A percentile compares a stretch with the other conserved stretches of the same genome.
These are phyloP conservation scores for Quiscalus mexicanus DNA, from an alignment of 2,113 vertebrate species.

Conservation along the genomic window DNA sequence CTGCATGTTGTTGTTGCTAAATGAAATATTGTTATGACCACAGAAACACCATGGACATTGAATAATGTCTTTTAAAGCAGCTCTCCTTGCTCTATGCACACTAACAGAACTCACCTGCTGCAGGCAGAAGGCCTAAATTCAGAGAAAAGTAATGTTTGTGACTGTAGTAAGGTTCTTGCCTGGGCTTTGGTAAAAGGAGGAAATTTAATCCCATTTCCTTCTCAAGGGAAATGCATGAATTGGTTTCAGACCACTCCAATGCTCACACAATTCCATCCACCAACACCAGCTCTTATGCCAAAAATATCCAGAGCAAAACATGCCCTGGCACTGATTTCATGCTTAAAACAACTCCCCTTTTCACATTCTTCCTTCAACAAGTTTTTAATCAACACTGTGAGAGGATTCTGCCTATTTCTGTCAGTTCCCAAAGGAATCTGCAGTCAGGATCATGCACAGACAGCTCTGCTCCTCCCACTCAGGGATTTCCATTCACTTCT, in stretches of 20 bases:
- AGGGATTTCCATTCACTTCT: not conserved
- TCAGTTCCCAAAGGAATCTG: not conserved
- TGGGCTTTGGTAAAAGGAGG: not conserved
- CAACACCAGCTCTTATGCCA: not conserved
- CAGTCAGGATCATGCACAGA: not conserved
- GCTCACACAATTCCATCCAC: not conserved
- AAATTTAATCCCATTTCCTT: not conserved
- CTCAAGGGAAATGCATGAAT: not conserved
- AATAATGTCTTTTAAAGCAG: not conserved
- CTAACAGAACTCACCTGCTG: not conserved
- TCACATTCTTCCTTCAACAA: not conserved
- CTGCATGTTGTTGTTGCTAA: not conserved
- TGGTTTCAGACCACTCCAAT: not conserved
- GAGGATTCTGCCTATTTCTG: not conserved
- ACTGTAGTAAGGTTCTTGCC: not conserved
- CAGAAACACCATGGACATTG: not conserved
- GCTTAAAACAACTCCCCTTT: not conserved
- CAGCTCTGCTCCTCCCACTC: not conserved
- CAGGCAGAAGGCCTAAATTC: not conserved
- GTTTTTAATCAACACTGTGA: not conserved
- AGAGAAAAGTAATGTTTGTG: not conserved
- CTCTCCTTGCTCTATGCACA: not conserved
- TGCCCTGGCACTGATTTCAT: not conserved
- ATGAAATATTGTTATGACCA: not conserved
- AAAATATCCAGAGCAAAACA: not conserved